Conservation (phyloP, 1,140 invertebrate genomes). For the Neuroterus valhalla region DNA sequence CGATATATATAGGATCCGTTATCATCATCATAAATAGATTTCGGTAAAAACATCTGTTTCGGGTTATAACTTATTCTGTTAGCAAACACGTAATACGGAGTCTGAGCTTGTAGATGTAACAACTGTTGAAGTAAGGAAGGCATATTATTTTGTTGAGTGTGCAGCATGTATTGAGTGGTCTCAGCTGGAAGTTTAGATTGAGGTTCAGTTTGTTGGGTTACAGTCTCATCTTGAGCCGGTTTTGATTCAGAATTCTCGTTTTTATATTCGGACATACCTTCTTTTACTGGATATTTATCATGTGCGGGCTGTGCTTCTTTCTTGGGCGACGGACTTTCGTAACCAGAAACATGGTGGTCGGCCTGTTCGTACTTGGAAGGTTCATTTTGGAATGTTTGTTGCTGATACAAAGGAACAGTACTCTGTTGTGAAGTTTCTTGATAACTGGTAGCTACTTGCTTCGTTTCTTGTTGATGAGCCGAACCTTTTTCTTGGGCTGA, state of each 20-base stretch:
- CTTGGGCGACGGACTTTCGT: background rate
- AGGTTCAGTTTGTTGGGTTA: background rate
- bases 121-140: slow-evolving; percentile 65
- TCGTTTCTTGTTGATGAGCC: background rate
- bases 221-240: slow-evolving; percentile 35
- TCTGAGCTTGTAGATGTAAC: slow-evolving; percentile 66
- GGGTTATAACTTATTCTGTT: slow-evolving; percentile 67
- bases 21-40: slow-evolving; percentile 57
- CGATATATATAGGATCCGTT: slow-evolving; percentile 62
- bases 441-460: background rate
- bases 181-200: background rate
- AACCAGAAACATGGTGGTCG: background rate
- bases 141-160: slow-evolving; percentile 52
- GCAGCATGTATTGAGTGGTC: background rate
- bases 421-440: slow-evolving; percentile 10
- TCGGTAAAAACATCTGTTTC: slow-evolving; percentile 64
- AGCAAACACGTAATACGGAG: slow-evolving; percentile 70
- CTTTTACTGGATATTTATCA: slow-evolving; percentile 36
- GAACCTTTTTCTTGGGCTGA: background rate
- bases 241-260: slow-evolving; percentile 39
- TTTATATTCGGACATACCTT: slow-evolving; percentile 51
- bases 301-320: slow-evolving; percentile 18
- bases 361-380: background rate
- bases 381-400: slow-evolving; percentile 21
- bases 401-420: background rate